Evolutionary conservation across 2,113 vertebrate genomes (phyloP).

Genomic region (Sapayoa aenigma): DNA sequence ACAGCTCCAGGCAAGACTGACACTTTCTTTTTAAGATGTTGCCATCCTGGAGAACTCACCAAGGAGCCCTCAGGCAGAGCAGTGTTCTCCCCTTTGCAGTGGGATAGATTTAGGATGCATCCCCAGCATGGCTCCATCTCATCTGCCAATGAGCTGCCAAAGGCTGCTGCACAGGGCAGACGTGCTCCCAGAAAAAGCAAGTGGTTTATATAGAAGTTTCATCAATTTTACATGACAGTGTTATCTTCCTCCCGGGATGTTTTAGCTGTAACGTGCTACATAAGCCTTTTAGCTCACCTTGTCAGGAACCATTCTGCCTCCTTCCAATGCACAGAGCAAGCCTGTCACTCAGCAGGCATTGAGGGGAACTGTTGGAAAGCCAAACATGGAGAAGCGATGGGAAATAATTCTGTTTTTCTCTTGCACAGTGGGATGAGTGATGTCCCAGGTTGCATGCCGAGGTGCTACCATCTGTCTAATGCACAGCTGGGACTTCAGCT

Average conservation of each 20-base stretch:
- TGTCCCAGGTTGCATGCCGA: not conserved
- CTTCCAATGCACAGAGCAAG: not conserved
- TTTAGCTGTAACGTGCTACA: constrained; percentile 13
- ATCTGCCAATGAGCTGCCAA: not conserved
- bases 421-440: not conserved
- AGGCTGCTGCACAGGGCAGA: not conserved
- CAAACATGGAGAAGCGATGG: not conserved
- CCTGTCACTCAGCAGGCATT: not conserved
- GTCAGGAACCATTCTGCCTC: not conserved
- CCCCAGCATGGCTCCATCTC: not conserved
- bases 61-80: not conserved
- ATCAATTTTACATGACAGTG: constrained; percentile 50
- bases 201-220: constrained; percentile 6
- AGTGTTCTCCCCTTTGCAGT: not conserved
- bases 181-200: not conserved
- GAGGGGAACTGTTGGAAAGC: not conserved
- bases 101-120: not conserved
- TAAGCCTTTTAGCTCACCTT: constrained; percentile 28
- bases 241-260: not conserved
- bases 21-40: not conserved
- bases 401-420: not conserved
- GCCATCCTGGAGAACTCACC: not conserved
- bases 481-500: not conserved
- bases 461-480: not conserved
- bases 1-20: not conserved